Base-by-base conservation (phyloP, 92 coral and sea anemone genomes). In the Blastomussa wellsi region DNA sequence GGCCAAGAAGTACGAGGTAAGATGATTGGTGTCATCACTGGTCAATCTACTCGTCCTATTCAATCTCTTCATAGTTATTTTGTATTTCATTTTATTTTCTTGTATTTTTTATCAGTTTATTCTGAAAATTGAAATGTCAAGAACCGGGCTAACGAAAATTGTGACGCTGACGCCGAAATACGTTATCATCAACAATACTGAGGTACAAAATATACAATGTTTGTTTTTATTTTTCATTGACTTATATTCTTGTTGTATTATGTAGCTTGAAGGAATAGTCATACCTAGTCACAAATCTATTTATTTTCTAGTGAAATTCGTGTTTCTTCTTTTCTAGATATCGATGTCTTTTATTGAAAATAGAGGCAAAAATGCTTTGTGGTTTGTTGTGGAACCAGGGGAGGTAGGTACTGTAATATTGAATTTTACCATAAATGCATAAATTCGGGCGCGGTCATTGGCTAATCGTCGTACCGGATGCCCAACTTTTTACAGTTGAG, bases 181-280 rank as follows among this genome's bases (percentile, higher is more conserved):
- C 87, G 99, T 96, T 39, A 90, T 93, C 71, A 94, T 96, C 86
- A 96, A 96, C 89, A 96, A 90, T 75, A 94, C 98, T 20, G 98
- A 94, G 94, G 98, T 94, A 84, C 8, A 69, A 31, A 26, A 20
- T 32, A 12, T 49, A 2, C 37, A 32, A 13, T 64, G 5, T 78
- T 57, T 36, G 17, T 35, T 10, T 22, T 72, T 14, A 17, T 22
- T 24, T 24, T 22, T 7, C 5, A 24, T 10, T 22, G 33, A 38
- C 24, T 16, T 67, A 33, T 35, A 16, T 35, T 3, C 38, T 32
- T 15, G 24, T 6, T 12, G 0, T 59, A 59, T 15, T 4, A 32
- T 15, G 26, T 15, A 35, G 74, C 38, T 69, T 32, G 3, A 69
- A 32, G 42, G n/a, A n/a, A n/a, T n/a, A n/a, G n/a, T n/a, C n/a